Percentiles rank a stretch among this genome's conserved stretches.
Evolutionary conservation across 2,888 invertebrate species (phyloP).

Genomic region (Drosophila parthenogenetica): DNA sequence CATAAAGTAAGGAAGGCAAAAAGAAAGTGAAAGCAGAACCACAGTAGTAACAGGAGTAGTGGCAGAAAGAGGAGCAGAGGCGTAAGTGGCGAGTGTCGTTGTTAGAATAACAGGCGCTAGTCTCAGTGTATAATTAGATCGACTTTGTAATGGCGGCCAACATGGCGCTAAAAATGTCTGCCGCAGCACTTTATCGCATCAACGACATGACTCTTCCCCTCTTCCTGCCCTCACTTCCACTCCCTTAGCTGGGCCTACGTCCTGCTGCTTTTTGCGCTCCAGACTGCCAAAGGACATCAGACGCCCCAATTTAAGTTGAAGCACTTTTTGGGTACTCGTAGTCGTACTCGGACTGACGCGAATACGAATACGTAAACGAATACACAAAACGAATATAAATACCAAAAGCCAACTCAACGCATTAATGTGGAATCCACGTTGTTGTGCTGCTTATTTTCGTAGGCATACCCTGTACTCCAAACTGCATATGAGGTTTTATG

Average conservation of each 20-base stretch:
- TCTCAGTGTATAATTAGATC: conserved; percentile 69
- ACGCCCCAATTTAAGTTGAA: conserved; percentile 59
- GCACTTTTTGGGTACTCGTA: conserved; percentile 26
- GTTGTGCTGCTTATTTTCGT: conserved; percentile 27
- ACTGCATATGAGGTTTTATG: background rate
- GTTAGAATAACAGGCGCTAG: conserved; percentile 55
- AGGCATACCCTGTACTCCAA: background rate
- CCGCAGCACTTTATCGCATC: conserved; percentile 68
- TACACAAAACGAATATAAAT: conserved; percentile 58
- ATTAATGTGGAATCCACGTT: conserved; percentile 53
- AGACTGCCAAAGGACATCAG: conserved; percentile 46
- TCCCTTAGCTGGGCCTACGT: background rate
- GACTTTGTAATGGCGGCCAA: conserved; percentile 73
- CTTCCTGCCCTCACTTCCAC: background rate
- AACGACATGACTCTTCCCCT: conserved; percentile 14
- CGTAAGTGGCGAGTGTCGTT: conserved; percentile 13
- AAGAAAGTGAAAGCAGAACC: background rate
- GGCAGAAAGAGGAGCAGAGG: no score
- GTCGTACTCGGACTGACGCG: background rate
- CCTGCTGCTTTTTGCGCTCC: background rate
- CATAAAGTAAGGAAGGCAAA: background rate
- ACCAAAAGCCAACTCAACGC: conserved; percentile 65
- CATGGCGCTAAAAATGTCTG: conserved; percentile 74
- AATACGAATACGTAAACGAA: conserved; percentile 24
- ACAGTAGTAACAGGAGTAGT: background rate